Evolutionary conservation across 1,140 invertebrate species (phyloP).

Genomic region (Limonius californicus): DNA sequence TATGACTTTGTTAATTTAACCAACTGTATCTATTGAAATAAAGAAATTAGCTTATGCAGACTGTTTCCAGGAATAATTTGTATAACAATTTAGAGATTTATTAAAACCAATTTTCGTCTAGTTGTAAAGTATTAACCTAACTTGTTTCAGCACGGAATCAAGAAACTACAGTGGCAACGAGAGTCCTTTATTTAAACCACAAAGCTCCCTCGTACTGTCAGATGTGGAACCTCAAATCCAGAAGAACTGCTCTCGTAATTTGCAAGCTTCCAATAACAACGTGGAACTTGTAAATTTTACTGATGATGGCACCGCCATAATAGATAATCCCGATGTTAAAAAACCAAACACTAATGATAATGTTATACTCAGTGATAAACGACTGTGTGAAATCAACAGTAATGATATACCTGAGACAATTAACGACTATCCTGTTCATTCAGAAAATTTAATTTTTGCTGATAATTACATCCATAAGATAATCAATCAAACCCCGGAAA

Average conservation of each 20-base stretch:
- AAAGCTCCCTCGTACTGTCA: neutral
- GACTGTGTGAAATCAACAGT: neutral
- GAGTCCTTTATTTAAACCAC: slow-evolving; percentile 2
- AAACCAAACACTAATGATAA: neutral
- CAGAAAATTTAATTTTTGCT: neutral
- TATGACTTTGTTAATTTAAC: too few species aligned
- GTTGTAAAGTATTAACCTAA: too few species aligned
- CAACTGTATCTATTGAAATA: too few species aligned
- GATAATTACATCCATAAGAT: neutral
- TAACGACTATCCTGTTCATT: neutral
- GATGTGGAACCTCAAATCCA: neutral
- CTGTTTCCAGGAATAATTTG: too few species aligned
- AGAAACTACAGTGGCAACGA: neutral
- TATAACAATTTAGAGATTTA: too few species aligned
- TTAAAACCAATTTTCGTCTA: too few species aligned
- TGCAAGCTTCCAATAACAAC: slow-evolving; percentile 2
- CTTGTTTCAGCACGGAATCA: slow-evolving; percentile 12
- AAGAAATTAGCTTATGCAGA: too few species aligned
- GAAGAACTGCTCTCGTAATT: neutral
- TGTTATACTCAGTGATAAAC: neutral
- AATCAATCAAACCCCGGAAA: neutral
- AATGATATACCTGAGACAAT: slow-evolving; percentile 4
- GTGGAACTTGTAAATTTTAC: neutral
- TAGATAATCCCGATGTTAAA: neutral
- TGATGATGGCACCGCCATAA: neutral